These are phyloP conservation scores for Chromis chromis DNA, from an alignment of 2,797 vertebrate species.

Conservation along the genomic window DNA sequence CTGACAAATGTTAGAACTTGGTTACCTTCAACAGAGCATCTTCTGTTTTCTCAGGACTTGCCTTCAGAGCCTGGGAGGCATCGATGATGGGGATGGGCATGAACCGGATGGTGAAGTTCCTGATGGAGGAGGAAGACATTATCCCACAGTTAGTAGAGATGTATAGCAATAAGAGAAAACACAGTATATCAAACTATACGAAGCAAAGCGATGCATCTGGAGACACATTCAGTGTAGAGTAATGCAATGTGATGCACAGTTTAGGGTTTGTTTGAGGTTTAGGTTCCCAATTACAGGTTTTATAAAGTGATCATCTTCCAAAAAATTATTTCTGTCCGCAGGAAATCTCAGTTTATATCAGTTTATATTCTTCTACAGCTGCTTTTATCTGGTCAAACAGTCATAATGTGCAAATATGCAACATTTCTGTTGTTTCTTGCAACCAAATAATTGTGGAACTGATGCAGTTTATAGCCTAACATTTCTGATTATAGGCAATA, in stretches of 20 bases:
- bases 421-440: too few species aligned
- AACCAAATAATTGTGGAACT: too few species aligned
- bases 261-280: too few species aligned
- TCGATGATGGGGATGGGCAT: constrained; percentile 99
- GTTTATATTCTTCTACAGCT: too few species aligned
- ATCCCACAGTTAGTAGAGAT: background rate
- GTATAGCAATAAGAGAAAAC: background rate
- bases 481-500: too few species aligned
- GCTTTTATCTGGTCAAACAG: too few species aligned
- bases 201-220: background rate
- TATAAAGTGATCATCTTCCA: too few species aligned
- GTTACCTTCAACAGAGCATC: constrained; percentile 94
- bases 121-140: constrained; percentile 63
- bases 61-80: constrained; percentile 96
- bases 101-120: constrained; percentile 96
- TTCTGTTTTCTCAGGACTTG: constrained; percentile 96
- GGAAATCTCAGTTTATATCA: too few species aligned
- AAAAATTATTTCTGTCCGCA: too few species aligned
- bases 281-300: too few species aligned
- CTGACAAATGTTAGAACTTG: background rate
- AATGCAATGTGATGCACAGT: background rate
- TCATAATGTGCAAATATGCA: too few species aligned
- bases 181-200: background rate
- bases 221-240: background rate
- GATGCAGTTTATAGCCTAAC: too few species aligned